These are phyloP conservation scores for Triplophysa dalaica DNA, from an alignment of 2,113 vertebrate genomes.

Conservation along the genomic window DNA sequence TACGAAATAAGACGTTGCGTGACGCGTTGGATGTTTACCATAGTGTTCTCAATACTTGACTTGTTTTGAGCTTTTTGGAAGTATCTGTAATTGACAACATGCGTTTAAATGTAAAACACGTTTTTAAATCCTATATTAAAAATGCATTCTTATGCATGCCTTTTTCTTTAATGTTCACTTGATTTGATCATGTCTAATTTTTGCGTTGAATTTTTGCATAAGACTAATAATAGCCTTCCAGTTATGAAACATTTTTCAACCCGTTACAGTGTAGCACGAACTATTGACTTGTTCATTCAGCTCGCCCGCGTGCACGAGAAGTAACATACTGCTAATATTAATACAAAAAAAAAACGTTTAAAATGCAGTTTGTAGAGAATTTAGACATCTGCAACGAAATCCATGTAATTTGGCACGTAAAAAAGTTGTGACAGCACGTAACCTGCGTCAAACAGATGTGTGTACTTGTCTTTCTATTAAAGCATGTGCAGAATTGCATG, in stretches of 20 bases:
- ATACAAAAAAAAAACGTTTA: background rate
- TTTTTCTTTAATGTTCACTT: conserved; percentile 5
- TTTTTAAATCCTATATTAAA: background rate
- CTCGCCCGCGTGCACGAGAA: too few species aligned
- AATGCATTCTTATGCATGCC: background rate
- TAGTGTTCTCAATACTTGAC: background rate
- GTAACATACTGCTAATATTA: too few species aligned
- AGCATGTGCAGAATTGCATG: background rate
- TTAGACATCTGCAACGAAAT: too few species aligned
- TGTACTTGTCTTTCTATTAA: conserved; percentile 3
- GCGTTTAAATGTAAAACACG: too few species aligned
- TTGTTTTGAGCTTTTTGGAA: background rate
- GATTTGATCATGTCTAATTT: background rate
- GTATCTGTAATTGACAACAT: background rate
- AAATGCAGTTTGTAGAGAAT: background rate
- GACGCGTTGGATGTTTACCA: conserved; percentile 5
- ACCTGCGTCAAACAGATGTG: conserved; percentile 18
- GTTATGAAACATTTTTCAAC: conserved; percentile 12
- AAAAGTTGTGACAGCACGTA: conserved; percentile 38
- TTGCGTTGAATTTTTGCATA: conserved; percentile 13
- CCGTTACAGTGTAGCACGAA: conserved; percentile 72
- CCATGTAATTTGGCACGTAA: too few species aligned
- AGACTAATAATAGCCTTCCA: background rate
- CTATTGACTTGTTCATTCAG: conserved; percentile 72
- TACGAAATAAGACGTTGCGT: conserved; percentile 16